These are phyloP conservation scores for Oncopodura yosiiana DNA, from an alignment of 1,140 invertebrate genomes.

Conservation along the genomic window DNA sequence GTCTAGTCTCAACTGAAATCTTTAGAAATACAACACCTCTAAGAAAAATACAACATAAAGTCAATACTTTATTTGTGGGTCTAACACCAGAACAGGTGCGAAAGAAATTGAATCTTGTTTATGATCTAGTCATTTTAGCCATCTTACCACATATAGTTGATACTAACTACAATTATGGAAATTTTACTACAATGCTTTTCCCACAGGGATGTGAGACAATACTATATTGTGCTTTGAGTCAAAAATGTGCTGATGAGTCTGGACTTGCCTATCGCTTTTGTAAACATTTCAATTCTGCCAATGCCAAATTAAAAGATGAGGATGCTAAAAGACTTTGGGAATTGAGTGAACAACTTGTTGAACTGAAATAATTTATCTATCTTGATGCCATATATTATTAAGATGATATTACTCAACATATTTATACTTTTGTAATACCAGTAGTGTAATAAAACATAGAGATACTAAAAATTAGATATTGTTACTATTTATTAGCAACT, in stretches of 20 bases:
- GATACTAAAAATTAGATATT: too few species aligned
- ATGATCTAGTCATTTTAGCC: too few species aligned
- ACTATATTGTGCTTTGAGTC: conserved; percentile 40
- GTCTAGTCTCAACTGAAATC: conserved; percentile 43
- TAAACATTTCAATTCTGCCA: conserved; percentile 35
- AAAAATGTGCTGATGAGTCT: conserved; percentile 38
- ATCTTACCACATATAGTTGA: neutral
- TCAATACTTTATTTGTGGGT: conserved; percentile 23
- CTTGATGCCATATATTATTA: too few species aligned
- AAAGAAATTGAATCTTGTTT: too few species aligned
- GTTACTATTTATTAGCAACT: too few species aligned
- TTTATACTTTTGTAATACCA: too few species aligned
- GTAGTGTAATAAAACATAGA: too few species aligned
- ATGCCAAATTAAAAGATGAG: conserved; percentile 32
- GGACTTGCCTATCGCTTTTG: conserved; percentile 41
- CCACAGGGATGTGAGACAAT: conserved; percentile 40
- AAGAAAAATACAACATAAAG: conserved; percentile 15
- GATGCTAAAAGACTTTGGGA: conserved; percentile 43
- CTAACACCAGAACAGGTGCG: conserved; percentile 23
- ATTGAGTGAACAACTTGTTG: conserved; percentile 37
- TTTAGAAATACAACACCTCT: conserved; percentile 39
- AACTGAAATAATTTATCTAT: neutral
- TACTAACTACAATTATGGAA: conserved; percentile 4
- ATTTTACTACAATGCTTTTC: conserved; percentile 24
- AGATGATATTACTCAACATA: too few species aligned